phyloP scores from a whole-genome alignment of 1,140 invertebrate species.

The Liolophura sinensis region DNA sequence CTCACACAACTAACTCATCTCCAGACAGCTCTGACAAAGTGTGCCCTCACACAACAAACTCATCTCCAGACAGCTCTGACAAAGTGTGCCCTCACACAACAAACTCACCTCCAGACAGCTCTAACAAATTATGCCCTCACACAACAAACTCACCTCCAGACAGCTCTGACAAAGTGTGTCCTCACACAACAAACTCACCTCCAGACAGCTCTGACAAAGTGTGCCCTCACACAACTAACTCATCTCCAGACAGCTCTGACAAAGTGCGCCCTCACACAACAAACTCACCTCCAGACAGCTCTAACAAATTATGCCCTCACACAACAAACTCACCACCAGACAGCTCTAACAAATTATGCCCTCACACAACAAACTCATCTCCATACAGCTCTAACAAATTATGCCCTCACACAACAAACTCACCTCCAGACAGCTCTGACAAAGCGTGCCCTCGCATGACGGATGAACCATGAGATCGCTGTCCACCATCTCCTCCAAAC shows the following conservation, averaged over 20 bases:
- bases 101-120: slow-evolving; percentile 70
- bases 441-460: slow-evolving; percentile 66
- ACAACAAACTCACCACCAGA: slow-evolving; percentile 62
- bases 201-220: slow-evolving; percentile 67
- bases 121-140: slow-evolving; percentile 64
- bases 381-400: slow-evolving; percentile 67
- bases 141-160: slow-evolving; percentile 63
- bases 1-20: slow-evolving; percentile 60
- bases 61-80: slow-evolving; percentile 64
- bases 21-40: slow-evolving; percentile 67
- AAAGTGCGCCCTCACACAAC: slow-evolving; percentile 35
- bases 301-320: slow-evolving; percentile 66
- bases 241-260: slow-evolving; percentile 69
- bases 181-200: slow-evolving; percentile 60
- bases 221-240: slow-evolving; percentile 65
- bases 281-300: slow-evolving; percentile 66
- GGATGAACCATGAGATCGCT: slow-evolving; percentile 65
- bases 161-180: slow-evolving; percentile 68
- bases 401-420: slow-evolving; percentile 57
- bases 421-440: slow-evolving; percentile 68
- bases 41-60: slow-evolving; percentile 66
- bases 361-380: slow-evolving; percentile 60
- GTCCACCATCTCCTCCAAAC: slow-evolving; percentile 67
- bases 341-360: slow-evolving; percentile 68
- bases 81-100: too few relatives aligned